These are phyloP conservation scores for Aphaenogaster ashmeadi DNA, from an alignment of 1,140 invertebrate genomes.

Conservation along the genomic window DNA sequence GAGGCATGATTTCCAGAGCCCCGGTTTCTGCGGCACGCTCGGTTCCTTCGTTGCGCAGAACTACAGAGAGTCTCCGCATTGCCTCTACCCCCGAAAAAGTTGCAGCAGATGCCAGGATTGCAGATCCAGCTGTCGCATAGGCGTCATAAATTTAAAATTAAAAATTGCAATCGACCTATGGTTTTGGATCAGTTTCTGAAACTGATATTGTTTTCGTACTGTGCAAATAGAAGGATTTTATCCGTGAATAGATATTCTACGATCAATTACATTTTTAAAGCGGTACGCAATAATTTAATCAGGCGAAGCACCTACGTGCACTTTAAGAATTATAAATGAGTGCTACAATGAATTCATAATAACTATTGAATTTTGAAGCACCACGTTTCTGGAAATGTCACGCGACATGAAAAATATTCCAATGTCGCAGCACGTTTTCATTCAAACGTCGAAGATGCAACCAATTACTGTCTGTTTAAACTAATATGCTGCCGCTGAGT, in stretches of 20 bases:
- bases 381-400: background rate
- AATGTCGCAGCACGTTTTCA: background rate
- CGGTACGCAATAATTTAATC: background rate
- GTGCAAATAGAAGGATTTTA: background rate
- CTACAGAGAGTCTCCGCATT: slow-evolving; percentile 32
- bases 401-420: background rate
- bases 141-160: slow-evolving; percentile 26
- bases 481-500: background rate
- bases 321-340: background rate
- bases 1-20: background rate
- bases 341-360: background rate
- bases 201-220: background rate
- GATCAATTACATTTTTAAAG: slow-evolving; percentile 1
- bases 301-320: background rate
- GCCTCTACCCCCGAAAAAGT: slow-evolving; percentile 20
- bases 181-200: background rate
- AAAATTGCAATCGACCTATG: background rate
- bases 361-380: background rate
- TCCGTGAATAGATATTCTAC: background rate
- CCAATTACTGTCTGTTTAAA: background rate
- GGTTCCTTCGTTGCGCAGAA: slow-evolving; percentile 24
- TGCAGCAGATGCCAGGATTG: background rate
- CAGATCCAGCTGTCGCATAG: slow-evolving; percentile 5
- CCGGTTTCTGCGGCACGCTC: background rate
- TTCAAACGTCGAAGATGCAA: background rate